Conservation (phyloP, 2,888 invertebrate species). For the Lottia gigantea region DNA sequence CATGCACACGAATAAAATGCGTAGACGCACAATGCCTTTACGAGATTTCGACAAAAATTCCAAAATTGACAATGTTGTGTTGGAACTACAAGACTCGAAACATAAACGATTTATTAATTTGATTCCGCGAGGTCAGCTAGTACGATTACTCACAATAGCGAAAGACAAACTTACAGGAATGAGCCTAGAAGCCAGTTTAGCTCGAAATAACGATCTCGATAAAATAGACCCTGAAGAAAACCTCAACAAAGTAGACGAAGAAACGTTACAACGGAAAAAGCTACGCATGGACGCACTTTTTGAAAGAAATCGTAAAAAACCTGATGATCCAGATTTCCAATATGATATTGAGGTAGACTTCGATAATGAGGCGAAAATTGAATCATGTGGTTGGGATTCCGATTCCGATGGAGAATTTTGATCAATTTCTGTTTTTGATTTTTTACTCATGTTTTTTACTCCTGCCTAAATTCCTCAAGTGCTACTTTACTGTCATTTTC, state of each 20-base stretch:
- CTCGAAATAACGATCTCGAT: conserved; percentile 63
- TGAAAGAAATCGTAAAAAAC: conserved; percentile 68
- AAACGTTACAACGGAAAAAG: conserved; percentile 69
- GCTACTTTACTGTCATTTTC: no score
- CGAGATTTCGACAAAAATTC: conserved; percentile 68
- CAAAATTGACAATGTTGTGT: conserved; percentile 60
- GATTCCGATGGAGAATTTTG: conserved; percentile 58
- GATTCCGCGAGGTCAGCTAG: conserved; percentile 67
- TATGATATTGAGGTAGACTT: conserved; percentile 71
- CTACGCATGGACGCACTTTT: conserved; percentile 70
- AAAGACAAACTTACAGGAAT: conserved; percentile 69
- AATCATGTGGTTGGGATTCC: conserved; percentile 69
- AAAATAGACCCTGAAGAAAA: conserved; percentile 70
- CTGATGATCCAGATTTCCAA: conserved; percentile 69
- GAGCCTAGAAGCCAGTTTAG: conserved; percentile 66
- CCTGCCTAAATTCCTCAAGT: no score
- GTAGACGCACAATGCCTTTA: conserved; percentile 70
- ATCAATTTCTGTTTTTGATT: neutral
- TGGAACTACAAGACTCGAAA: conserved; percentile 64
- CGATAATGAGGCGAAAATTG: conserved; percentile 53
- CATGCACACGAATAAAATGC: conserved; percentile 51
- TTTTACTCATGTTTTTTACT: no score
- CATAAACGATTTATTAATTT: conserved; percentile 66
- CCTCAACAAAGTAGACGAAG: conserved; percentile 69
- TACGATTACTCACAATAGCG: conserved; percentile 69